Evolutionary conservation across 2,888 invertebrate genomes (phyloP), one percentile per base, ranked within the genome.

Genomic region (Patella ulyssiponensis): DNA sequence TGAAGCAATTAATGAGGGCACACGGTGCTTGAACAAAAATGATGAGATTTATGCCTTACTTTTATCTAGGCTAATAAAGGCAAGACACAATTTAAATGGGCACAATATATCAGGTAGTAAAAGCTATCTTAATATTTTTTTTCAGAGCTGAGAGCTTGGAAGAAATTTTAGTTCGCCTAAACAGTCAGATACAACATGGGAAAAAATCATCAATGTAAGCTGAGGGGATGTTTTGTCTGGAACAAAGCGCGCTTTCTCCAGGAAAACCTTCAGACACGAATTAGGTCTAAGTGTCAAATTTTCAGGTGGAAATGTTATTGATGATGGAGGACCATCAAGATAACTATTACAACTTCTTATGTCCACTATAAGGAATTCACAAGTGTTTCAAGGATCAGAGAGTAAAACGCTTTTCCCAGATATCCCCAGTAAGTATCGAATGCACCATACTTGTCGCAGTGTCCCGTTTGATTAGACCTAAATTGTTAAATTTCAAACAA

Each of bases 131-230:
- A 27, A 27, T 27, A n/a, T 27, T 27, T 27, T 2, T 27, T 2
- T 27, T 27, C 27, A 27, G 27, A n/a, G 56, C 15, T n/a, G 17
- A 15, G 3, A n/a, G 56, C 7, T 5, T 44, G 7, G 56, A 56
- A n/a, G 56, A 56, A 15, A 15, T 56, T 56, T n/a, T 56, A 17
- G 17, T 56, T 56, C 15, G 15, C 15, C 4, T 56, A 14, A 56
- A n/a, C 7, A 56, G 9, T 56, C 14, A n/a, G 14, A 9, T 56
- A 17, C 14, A 56, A 14, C 3, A n/a, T 56, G 56, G n/a, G 14
- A 56, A 56, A 56, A 56, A 56, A 56, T 56, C 56, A n/a, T 56
- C 56, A 56, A 56, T n/a, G 56, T 56, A 17, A 56, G 56, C 56
- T 15, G 56, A 7, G 17, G n/a, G 14, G 56, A 56, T 56, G 56